phyloP scores from a whole-genome alignment of 2,113 vertebrate genomes.

The Coryphaenoides rupestris region DNA sequence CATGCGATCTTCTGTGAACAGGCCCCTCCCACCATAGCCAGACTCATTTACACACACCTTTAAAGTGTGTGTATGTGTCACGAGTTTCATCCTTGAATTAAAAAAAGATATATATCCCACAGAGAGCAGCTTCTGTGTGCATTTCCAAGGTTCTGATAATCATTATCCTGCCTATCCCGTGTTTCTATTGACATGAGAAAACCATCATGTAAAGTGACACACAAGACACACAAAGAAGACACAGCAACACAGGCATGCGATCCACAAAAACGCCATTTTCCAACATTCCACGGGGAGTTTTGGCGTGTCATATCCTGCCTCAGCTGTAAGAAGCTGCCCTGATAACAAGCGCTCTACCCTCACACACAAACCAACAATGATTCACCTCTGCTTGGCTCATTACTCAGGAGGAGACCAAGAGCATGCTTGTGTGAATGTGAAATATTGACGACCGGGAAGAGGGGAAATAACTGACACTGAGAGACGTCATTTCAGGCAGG shows the following conservation, averaged over 20 bases:
- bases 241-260: constrained; percentile 5
- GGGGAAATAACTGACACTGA: no score
- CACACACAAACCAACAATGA: not conserved
- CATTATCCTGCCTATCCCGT: constrained; percentile 20
- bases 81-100: no score
- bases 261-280: constrained; percentile 32
- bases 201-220: constrained; percentile 24
- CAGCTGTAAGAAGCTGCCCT: constrained; percentile 50
- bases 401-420: no score
- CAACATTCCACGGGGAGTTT: constrained; percentile 64
- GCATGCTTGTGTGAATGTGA: no score
- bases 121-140: no score
- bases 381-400: no score
- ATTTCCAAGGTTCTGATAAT: constrained; percentile 19
- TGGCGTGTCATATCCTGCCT: constrained; percentile 70
- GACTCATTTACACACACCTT: not conserved
- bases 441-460: no score
- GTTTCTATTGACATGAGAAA: constrained; percentile 25
- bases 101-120: no score
- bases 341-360: constrained; percentile 46
- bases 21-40: not conserved
- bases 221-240: constrained; percentile 17
- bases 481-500: no score
- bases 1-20: not conserved
- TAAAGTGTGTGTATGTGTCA: no score